Conservation (phyloP, 2,797 vertebrate species). For the Sternotherus odoratus region DNA sequence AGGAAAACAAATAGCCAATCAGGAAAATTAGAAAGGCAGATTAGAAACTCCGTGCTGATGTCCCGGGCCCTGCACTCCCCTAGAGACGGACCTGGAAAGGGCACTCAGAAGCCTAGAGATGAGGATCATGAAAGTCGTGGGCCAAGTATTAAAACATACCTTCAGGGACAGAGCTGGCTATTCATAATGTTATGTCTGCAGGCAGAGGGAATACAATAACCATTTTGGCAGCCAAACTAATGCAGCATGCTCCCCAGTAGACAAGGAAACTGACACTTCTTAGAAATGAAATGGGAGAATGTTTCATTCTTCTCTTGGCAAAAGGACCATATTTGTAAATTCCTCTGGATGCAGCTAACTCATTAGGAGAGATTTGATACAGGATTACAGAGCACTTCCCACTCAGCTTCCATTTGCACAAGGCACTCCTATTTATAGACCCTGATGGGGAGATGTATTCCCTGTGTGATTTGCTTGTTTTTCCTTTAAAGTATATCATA, state of each 20-base stretch:
- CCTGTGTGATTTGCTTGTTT: background rate
- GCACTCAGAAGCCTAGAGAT: background rate
- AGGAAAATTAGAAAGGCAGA: background rate
- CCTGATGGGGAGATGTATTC: background rate
- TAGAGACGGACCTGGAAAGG: background rate
- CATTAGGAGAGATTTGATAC: background rate
- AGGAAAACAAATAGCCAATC: background rate
- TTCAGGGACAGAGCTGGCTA: background rate
- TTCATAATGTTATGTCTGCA: background rate
- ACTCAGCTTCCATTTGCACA: background rate
- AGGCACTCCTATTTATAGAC: background rate
- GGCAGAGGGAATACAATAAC: background rate
- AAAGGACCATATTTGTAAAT: slow-evolving; percentile 45
- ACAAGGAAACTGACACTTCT: slow-evolving; percentile 7
- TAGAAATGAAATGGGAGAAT: slow-evolving; percentile 39
- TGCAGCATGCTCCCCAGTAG: background rate
- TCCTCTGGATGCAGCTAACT: slow-evolving; percentile 42
- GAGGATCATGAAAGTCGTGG: background rate
- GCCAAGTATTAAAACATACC: background rate
- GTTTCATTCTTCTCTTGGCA: slow-evolving; percentile 29
- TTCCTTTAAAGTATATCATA: background rate
- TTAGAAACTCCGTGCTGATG: too few relatives aligned
- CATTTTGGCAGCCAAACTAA: background rate
- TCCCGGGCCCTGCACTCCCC: too few relatives aligned
- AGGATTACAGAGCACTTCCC: background rate